These are phyloP conservation scores for Trilocha varians DNA, from an alignment of 2,888 invertebrate species.

Conservation along the genomic window DNA sequence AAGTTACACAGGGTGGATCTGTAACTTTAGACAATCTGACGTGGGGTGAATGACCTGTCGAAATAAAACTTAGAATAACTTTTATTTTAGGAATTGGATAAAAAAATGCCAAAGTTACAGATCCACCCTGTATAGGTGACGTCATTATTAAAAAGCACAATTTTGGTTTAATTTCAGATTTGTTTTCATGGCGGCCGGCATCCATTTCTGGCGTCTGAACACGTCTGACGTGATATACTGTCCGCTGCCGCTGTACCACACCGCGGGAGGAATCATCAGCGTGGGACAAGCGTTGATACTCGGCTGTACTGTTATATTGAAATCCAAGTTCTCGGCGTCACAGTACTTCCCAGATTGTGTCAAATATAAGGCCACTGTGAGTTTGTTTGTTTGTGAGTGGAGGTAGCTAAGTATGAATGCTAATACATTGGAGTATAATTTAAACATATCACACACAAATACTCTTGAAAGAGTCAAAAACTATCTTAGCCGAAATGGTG, in stretches of 20 bases:
- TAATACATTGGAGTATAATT: too few relatives aligned
- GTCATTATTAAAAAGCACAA: not conserved
- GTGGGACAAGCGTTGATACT: conserved; percentile 84
- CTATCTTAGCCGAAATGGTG: too few relatives aligned
- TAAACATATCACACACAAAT: too few relatives aligned
- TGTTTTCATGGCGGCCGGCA: conserved; percentile 83
- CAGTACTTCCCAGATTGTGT: conserved; percentile 94
- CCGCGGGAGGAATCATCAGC: conserved; percentile 92
- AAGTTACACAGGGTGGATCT: too few relatives aligned
- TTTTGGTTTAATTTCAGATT: conserved; percentile 70
- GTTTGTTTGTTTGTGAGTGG: conserved; percentile 20
- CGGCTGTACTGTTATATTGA: conserved; percentile 88
- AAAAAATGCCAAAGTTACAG: not conserved
- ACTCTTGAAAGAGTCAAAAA: too few relatives aligned
- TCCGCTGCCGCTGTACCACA: conserved; percentile 96
- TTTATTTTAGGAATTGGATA: too few relatives aligned
- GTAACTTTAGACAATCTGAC: too few relatives aligned
- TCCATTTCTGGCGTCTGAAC: conserved; percentile 77
- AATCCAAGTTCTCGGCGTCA: conserved; percentile 95
- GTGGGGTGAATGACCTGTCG: too few relatives aligned
- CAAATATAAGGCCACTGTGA: conserved; percentile 96
- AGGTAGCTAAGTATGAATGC: not conserved
- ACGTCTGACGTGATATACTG: conserved; percentile 87
- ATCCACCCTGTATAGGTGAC: not conserved
- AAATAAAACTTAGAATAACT: too few relatives aligned